Conservation (phyloP, 1,140 invertebrate species). For the Lucilia cuprina region DNA sequence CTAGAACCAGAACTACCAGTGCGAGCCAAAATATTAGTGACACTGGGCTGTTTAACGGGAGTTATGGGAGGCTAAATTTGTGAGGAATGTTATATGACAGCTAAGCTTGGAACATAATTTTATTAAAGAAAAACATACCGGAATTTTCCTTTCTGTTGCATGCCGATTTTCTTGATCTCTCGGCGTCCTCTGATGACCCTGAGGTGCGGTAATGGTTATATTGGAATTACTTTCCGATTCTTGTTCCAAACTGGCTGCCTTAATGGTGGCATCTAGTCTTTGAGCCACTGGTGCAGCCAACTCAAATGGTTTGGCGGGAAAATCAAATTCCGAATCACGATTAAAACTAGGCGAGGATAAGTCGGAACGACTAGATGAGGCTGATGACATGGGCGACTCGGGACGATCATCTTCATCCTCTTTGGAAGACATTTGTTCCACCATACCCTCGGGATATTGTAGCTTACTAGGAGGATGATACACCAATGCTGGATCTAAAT, state of each 20-base stretch:
- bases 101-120: neutral
- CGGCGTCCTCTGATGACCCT: neutral
- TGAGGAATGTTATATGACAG: neutral
- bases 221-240: slow-evolving; percentile 44
- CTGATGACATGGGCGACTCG: slow-evolving; percentile 70
- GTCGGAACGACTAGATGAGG: slow-evolving; percentile 73
- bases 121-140: slow-evolving; percentile 42
- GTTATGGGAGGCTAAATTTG: slow-evolving; percentile 61
- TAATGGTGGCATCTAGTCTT: slow-evolving; percentile 56
- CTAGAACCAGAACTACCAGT: slow-evolving; percentile 72
- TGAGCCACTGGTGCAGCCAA: slow-evolving; percentile 53
- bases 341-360: slow-evolving; percentile 74
- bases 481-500: slow-evolving; percentile 78
- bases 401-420: slow-evolving; percentile 64
- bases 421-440: slow-evolving; percentile 42
- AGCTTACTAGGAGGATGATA: slow-evolving; percentile 78
- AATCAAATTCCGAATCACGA: slow-evolving; percentile 71
- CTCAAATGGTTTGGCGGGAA: slow-evolving; percentile 62
- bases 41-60: slow-evolving; percentile 69
- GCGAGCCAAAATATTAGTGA: slow-evolving; percentile 71
- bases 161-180: slow-evolving; percentile 42
- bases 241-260: slow-evolving; percentile 53
- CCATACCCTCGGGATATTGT: slow-evolving; percentile 74
- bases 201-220: slow-evolving; percentile 37
- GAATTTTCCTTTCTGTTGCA: slow-evolving; percentile 50